These are phyloP conservation scores for Apotomis betuletana DNA, from an alignment of 2,888 invertebrate genomes.

Conservation along the genomic window DNA sequence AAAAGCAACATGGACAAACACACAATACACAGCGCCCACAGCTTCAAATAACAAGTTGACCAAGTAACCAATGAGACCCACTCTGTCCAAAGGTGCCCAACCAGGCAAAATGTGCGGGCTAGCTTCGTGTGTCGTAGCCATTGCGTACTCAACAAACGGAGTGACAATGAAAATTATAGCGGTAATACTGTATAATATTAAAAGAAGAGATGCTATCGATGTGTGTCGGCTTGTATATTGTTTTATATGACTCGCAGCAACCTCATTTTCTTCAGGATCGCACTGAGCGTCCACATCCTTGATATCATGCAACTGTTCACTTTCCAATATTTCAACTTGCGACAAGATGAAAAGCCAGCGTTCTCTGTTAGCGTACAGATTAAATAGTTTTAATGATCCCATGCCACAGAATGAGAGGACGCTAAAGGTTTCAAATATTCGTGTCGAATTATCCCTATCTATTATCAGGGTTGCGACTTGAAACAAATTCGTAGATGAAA, in stretches of 20 bases:
- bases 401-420: conserved; percentile 65
- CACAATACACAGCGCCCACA: conserved; percentile 61
- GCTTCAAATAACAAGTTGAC: conserved; percentile 56
- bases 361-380: conserved; percentile 51
- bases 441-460: conserved; percentile 55
- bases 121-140: conserved; percentile 45
- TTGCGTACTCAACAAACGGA: conserved; percentile 63
- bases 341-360: conserved; percentile 58
- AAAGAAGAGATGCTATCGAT: conserved; percentile 51
- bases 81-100: conserved; percentile 61
- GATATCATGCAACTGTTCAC: conserved; percentile 48
- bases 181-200: conserved; percentile 60
- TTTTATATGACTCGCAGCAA: conserved; percentile 46
- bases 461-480: conserved; percentile 57
- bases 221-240: conserved; percentile 58
- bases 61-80: conserved; percentile 54
- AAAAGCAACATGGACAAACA: conserved; percentile 63
- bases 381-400: conserved; percentile 63
- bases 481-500: conserved; percentile 51
- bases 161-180: conserved; percentile 58
- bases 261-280: conserved; percentile 49
- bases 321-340: conserved; percentile 56
- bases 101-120: conserved; percentile 65
- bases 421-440: conserved; percentile 66
- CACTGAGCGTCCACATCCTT: conserved; percentile 40